Percentiles rank a stretch among this genome's conserved stretches.
These are phyloP conservation scores for Anguilla pacifica DNA, from an alignment of 2,797 vertebrate species.

Conservation along the genomic window DNA sequence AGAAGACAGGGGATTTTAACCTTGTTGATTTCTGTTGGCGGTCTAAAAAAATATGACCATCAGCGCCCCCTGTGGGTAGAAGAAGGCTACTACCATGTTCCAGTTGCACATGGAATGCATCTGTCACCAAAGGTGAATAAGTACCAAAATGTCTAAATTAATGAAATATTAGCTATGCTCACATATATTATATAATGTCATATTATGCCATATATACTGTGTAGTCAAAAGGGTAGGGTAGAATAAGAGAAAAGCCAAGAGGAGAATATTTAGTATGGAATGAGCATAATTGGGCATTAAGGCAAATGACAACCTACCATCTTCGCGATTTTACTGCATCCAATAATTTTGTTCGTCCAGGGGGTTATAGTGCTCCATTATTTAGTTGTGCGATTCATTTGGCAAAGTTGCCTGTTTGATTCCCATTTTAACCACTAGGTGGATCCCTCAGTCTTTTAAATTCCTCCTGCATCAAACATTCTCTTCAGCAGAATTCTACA, in stretches of 20 bases:
- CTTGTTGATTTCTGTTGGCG: background rate
- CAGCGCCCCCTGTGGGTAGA: background rate
- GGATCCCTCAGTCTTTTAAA: slow-evolving; percentile 15
- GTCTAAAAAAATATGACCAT: background rate
- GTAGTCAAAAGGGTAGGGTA: background rate
- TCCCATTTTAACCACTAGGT: slow-evolving; percentile 17
- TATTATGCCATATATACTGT: background rate
- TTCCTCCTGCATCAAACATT: background rate
- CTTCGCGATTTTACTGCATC: no score
- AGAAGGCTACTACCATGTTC: background rate
- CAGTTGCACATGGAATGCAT: no score
- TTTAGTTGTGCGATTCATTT: background rate
- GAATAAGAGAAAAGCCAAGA: no score
- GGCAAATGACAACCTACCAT: no score
- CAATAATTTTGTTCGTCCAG: no score
- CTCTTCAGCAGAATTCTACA: background rate
- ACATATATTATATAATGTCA: background rate
- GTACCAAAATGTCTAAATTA: background rate
- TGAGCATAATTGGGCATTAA: no score
- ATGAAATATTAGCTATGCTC: background rate
- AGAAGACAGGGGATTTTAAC: background rate
- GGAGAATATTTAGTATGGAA: background rate
- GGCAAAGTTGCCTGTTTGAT: background rate
- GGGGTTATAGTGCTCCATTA: background rate
- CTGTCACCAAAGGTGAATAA: background rate